phyloP scores from a whole-genome alignment of 1,140 invertebrate genomes.

The Diorhabda elongata region DNA sequence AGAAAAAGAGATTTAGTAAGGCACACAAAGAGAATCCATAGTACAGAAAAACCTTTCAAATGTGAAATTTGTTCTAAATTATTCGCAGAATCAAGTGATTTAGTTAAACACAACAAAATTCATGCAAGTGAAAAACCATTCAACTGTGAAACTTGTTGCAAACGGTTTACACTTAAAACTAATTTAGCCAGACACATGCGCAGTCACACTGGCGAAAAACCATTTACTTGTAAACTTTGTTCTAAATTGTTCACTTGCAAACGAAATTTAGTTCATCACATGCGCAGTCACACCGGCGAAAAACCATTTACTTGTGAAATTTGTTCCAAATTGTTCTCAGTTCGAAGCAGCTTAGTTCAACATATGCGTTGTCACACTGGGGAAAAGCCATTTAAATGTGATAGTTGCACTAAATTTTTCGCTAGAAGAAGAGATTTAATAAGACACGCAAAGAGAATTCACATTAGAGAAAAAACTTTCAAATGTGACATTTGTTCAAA shows the following conservation, averaged over 20 bases:
- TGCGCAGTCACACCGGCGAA: neutral
- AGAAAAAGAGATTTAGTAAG: neutral
- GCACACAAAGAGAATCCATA: neutral
- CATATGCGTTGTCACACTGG: slow-evolving; percentile 47
- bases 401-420: slow-evolving; percentile 51
- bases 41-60: neutral
- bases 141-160: neutral
- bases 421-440: slow-evolving; percentile 48
- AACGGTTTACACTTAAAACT: neutral
- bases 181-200: neutral
- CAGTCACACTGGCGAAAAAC: neutral
- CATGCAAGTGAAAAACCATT: neutral
- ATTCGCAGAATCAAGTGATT: neutral
- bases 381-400: slow-evolving; percentile 50
- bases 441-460: slow-evolving; percentile 45
- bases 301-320: neutral
- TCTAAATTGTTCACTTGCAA: neutral
- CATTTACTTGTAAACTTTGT: neutral
- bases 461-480: slow-evolving; percentile 59
- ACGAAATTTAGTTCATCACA: neutral
- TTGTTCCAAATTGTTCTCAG: slow-evolving; percentile 15
- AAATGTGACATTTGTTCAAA: slow-evolving; percentile 60
- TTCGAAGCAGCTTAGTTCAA: slow-evolving; percentile 46
- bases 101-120: neutral
- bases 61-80: neutral